phyloP scores from a whole-genome alignment of 2,113 vertebrate genomes.

The Zosterops borbonicus region DNA sequence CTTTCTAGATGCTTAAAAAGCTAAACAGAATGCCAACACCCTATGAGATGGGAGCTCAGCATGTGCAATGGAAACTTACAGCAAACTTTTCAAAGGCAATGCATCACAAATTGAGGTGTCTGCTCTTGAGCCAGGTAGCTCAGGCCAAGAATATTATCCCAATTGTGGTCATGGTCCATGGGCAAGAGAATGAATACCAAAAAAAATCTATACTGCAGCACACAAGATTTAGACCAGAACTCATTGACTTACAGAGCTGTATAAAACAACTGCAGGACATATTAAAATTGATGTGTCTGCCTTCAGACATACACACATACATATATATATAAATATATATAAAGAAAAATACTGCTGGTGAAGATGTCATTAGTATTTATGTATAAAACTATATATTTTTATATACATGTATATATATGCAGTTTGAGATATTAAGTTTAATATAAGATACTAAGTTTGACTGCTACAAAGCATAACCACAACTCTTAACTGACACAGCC shows the following conservation, averaged over 20 bases:
- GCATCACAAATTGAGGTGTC: not conserved
- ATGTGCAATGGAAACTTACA: not conserved
- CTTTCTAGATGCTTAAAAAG: not conserved
- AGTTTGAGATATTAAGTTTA: not conserved
- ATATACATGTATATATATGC: not conserved
- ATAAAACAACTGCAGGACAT: not conserved
- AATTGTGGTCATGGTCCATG: rapidly evolving
- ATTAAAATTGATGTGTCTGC: not conserved
- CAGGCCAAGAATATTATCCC: not conserved
- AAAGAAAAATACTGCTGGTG: not conserved
- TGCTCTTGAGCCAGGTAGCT: not conserved
- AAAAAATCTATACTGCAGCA: not conserved
- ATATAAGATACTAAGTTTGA: not conserved
- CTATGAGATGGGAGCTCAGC: not conserved
- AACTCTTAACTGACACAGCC: not conserved
- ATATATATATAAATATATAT: rapidly evolving
- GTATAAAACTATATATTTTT: not conserved
- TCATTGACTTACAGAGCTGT: not conserved
- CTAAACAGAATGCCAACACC: not conserved
- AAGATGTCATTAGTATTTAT: not conserved
- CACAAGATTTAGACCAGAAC: not conserved
- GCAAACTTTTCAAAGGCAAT: not conserved
- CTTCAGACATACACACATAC: not conserved
- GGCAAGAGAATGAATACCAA: not conserved
- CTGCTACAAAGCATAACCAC: not conserved